These are phyloP conservation scores for Dreissena polymorpha DNA, from an alignment of 1,140 invertebrate species.

Conservation along the genomic window DNA sequence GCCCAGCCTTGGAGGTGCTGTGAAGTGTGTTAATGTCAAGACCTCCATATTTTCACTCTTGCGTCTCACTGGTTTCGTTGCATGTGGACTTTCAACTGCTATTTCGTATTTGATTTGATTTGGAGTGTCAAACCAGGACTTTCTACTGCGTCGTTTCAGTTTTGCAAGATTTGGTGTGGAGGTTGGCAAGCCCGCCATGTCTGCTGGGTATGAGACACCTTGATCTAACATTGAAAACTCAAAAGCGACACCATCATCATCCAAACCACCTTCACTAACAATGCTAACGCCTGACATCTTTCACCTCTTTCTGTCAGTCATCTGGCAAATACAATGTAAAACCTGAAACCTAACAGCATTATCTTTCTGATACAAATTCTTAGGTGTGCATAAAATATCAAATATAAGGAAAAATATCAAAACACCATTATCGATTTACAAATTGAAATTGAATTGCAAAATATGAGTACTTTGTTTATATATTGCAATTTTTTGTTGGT, in stretches of 20 bases:
- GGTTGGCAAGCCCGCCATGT: conserved; percentile 42
- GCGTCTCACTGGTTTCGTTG: background rate
- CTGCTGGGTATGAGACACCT: conserved; percentile 34
- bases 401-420: too few species aligned
- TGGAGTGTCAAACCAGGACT: conserved; percentile 70
- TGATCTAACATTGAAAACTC: conserved; percentile 20
- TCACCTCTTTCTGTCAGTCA: too few species aligned
- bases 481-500: too few species aligned
- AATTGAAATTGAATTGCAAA: too few species aligned
- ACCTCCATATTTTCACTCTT: conserved; percentile 66
- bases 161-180: conserved; percentile 48
- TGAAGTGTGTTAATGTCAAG: conserved; percentile 72
- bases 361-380: too few species aligned
- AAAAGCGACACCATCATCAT: background rate
- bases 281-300: conserved; percentile 1
- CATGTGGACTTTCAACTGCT: conserved; percentile 54
- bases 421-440: too few species aligned
- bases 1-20: conserved; percentile 66
- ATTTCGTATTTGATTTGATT: conserved; percentile 59
- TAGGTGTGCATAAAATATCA: too few species aligned
- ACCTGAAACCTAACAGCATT: too few species aligned
- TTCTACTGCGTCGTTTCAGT: conserved; percentile 51
- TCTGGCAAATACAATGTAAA: too few species aligned
- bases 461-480: too few species aligned
- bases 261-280: background rate